These are phyloP conservation scores for Callopanchax toddi DNA, from an alignment of 2,113 vertebrate species.

Conservation along the genomic window DNA sequence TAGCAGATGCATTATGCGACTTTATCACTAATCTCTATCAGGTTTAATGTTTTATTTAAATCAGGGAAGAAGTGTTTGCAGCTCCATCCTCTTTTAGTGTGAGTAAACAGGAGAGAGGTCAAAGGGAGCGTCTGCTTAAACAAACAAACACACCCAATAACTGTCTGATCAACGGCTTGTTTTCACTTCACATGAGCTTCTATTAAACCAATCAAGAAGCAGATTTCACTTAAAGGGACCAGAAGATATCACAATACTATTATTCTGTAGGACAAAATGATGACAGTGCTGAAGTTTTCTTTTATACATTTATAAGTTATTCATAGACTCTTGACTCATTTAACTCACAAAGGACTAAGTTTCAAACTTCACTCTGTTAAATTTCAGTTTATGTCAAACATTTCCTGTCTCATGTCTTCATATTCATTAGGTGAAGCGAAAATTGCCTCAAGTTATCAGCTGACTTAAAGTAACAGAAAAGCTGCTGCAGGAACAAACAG, in stretches of 20 bases:
- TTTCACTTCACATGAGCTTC: too few species aligned
- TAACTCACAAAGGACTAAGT: too few species aligned
- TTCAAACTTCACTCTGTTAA: not conserved
- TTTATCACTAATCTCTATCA: not conserved
- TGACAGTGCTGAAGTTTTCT: too few species aligned
- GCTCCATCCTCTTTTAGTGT: too few species aligned
- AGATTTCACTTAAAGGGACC: too few species aligned
- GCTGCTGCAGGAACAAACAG: not conserved
- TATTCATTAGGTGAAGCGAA: not conserved
- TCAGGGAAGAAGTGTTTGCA: not conserved
- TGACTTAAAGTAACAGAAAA: slow-evolving; percentile 6
- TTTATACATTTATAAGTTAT: too few species aligned
- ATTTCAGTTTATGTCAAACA: not conserved
- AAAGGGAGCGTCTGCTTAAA: not conserved
- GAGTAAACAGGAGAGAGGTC: not conserved
- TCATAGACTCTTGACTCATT: too few species aligned
- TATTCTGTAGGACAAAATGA: too few species aligned
- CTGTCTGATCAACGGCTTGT: too few species aligned
- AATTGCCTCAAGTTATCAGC: slow-evolving; percentile 1
- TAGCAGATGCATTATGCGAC: slow-evolving; percentile 8
- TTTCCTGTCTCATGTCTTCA: not conserved
- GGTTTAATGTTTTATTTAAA: slow-evolving; percentile 8
- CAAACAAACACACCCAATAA: not conserved
- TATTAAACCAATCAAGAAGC: too few species aligned
- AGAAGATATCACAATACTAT: too few species aligned